A percentile compares a stretch with the other conserved stretches of the same genome.
phyloP scores from a whole-genome alignment of 1,140 invertebrate genomes.

The Macrosteles quadrilineatus region DNA sequence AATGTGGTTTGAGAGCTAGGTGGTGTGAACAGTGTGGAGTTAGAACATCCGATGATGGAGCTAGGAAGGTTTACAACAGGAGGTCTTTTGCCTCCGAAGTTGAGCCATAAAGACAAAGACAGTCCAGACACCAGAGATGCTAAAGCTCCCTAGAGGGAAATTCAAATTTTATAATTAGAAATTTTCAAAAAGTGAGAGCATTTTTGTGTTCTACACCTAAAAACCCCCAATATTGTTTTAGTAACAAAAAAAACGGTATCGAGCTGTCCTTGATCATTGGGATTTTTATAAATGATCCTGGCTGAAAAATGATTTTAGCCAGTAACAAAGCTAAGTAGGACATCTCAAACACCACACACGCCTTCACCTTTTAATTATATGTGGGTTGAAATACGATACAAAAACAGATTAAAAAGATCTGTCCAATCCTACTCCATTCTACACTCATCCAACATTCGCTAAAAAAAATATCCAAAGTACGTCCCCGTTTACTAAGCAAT shows the following conservation, averaged over 20 bases:
- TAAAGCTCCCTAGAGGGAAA: constrained; percentile 61
- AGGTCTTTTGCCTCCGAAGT: constrained; percentile 78
- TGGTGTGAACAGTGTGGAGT: no score
- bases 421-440: no score
- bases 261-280: not conserved
- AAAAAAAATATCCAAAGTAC: no score
- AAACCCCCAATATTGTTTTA: not conserved
- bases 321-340: no score
- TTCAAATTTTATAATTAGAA: not conserved
- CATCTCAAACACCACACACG: no score
- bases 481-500: no score
- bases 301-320: no score
- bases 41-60: constrained; percentile 52
- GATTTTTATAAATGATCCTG: not conserved
- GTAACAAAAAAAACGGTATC: not conserved
- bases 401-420: no score
- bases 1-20: no score
- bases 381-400: no score
- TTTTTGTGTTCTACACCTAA: not conserved
- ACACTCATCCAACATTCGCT: no score
- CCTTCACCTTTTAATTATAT: no score
- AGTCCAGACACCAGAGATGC: constrained; percentile 66
- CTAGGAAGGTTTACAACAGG: constrained; percentile 57
- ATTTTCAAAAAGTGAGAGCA: not conserved
- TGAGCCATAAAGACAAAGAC: constrained; percentile 76